Conservation (phyloP, 2,888 invertebrate genomes). For the Cephonodes hylas region DNA sequence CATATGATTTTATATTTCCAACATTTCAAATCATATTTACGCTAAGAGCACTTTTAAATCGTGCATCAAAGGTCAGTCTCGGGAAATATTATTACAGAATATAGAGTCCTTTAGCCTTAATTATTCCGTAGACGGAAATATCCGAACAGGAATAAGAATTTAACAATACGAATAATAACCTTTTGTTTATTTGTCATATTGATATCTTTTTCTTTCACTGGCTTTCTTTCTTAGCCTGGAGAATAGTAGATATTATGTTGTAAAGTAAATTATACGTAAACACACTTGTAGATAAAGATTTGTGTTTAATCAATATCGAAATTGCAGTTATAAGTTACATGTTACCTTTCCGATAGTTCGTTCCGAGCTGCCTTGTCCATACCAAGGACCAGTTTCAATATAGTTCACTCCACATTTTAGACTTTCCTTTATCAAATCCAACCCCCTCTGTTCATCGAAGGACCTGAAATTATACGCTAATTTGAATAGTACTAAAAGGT, state of each 20-base stretch:
- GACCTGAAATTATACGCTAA: slow-evolving; percentile 66
- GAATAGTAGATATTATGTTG: no score
- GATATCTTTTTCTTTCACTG: no score
- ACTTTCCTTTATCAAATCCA: slow-evolving; percentile 85
- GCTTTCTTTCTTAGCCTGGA: no score
- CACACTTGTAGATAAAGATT: neutral
- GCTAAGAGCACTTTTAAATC: neutral
- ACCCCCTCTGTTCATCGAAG: slow-evolving; percentile 84
- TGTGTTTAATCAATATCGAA: neutral
- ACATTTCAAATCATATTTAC: neutral
- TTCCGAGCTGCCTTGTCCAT: slow-evolving; percentile 94
- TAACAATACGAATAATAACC: no score
- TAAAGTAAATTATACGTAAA: neutral
- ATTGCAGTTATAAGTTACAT: neutral
- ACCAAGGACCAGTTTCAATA: slow-evolving; percentile 96
- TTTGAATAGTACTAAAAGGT: no score
- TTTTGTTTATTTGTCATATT: no score
- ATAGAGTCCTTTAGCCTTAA: neutral
- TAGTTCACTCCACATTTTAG: slow-evolving; percentile 92
- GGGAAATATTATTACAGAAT: neutral
- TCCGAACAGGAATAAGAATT: neutral
- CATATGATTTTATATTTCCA: neutral
- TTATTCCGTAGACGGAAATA: neutral
- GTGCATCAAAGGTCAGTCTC: neutral
- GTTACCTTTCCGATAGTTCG: slow-evolving; percentile 88